Conservation (phyloP, 2,113 vertebrate species). For the Willisornis vidua region DNA sequence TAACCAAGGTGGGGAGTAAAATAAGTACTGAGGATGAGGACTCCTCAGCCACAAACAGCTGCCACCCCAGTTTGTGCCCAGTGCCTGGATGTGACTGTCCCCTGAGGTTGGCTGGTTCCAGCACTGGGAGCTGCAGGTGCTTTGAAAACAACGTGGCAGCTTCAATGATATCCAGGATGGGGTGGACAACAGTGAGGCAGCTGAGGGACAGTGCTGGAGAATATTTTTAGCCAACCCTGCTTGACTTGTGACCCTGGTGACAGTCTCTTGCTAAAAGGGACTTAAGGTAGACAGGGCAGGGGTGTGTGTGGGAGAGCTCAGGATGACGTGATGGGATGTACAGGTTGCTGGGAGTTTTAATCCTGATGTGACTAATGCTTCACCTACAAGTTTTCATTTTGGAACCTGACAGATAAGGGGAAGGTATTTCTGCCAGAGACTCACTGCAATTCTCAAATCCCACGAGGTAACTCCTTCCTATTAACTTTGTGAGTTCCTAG, state of each 20-base stretch:
- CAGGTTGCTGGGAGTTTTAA: neutral
- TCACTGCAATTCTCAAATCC: neutral
- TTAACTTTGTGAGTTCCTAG: neutral
- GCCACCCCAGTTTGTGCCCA: neutral
- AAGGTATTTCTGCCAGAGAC: neutral
- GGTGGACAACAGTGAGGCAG: neutral
- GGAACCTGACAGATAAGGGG: neutral
- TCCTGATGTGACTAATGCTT: neutral
- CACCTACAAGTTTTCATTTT: neutral
- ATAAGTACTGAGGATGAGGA: neutral
- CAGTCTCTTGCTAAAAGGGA: neutral
- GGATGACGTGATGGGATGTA: rapidly evolving
- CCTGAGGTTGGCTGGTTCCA: neutral
- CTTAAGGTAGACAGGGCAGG: neutral
- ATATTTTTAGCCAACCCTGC: slow-evolving; percentile 3
- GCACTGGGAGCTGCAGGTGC: neutral
- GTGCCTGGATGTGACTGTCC: neutral
- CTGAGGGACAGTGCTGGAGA: neutral
- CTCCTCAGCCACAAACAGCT: neutral
- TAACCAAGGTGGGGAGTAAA: neutral
- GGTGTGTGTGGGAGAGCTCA: neutral
- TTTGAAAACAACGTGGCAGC: neutral
- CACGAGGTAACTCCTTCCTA: neutral
- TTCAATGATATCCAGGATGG: neutral
- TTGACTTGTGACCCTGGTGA: neutral